Evolutionary conservation across 2,113 vertebrate species (phyloP), one percentile per base, ranked within the genome.

Genomic region (Mustelus asterias): DNA sequence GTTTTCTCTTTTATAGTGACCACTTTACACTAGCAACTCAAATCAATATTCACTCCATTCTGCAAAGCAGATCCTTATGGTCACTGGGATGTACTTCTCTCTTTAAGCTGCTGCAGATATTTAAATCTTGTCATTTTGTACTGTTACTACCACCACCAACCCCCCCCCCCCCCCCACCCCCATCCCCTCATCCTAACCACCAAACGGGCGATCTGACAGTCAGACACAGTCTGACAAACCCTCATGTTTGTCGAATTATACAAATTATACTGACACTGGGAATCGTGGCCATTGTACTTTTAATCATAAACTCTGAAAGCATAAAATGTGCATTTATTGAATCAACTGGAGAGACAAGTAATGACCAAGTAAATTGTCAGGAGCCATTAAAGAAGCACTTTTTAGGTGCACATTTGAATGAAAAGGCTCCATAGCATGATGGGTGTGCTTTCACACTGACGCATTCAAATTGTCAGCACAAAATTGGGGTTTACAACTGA

Each of bases 241-340:
- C 16, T 33, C 7, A 33, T 37, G 29, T 92, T 92, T 37, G 60
- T 93, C 63, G 16, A 65, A 67, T 65, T 65, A 37, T 37, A n/a
- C 16, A 37, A 67, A 93, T 90, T 20, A 90, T 16, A 13, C 54
- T 90, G 54, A 33, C 80, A 83, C 54, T 90, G 88, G 88, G 58
- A 90, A 90, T 60, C 29, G 26, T 60, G 13, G 54, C 54, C 54
- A 90, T 90, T 60, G 54, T 90, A 29, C 13, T 60, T 90, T 60
- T 24, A 88, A 88, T 54, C 48, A 88, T 88, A 88, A 83, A 83
- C 48, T 54, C 41, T 88, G 54, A 88, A 83, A 88, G 85, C 85
- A 9, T 54, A 10, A 88, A 88, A 24, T 54, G 29, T 16, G 60
- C 60, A 90, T 90, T 58, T 63, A 90, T 63, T 90, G 88, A 90